Evolutionary conservation across 2,113 vertebrate species (phyloP).

Genomic region (Sturnira hondurensis): DNA sequence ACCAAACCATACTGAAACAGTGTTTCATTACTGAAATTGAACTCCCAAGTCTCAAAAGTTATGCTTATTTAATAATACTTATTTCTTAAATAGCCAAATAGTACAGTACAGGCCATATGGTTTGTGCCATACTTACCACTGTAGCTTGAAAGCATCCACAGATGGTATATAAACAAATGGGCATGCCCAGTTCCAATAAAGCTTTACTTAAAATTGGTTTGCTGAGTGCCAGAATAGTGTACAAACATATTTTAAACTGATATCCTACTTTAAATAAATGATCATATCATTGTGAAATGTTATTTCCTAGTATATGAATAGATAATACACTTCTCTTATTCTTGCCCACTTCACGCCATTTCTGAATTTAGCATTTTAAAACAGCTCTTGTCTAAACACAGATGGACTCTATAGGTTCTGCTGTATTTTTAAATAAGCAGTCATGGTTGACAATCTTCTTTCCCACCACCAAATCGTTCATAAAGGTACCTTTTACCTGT

Average conservation of each 20-base stretch:
- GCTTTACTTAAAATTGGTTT: neutral
- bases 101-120: neutral
- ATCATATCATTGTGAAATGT: neutral
- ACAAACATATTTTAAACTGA: neutral
- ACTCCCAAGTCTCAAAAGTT: neutral
- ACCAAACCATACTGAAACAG: neutral
- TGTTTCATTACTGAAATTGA: neutral
- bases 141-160: neutral
- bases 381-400: neutral
- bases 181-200: neutral
- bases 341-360: neutral
- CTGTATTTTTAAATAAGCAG: neutral
- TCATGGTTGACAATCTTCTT: neutral
- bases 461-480: neutral
- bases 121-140: neutral
- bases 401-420: neutral
- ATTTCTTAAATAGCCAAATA: neutral
- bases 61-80: neutral
- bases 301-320: neutral
- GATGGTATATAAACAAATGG: neutral
- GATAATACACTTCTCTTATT: neutral
- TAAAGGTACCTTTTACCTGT: conserved; percentile 84
- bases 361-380: conserved; percentile 13
- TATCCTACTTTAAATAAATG: neutral
- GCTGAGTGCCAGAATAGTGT: neutral